Conservation (phyloP, 2,888 invertebrate genomes). For the Habroteleia sp. region DNA sequence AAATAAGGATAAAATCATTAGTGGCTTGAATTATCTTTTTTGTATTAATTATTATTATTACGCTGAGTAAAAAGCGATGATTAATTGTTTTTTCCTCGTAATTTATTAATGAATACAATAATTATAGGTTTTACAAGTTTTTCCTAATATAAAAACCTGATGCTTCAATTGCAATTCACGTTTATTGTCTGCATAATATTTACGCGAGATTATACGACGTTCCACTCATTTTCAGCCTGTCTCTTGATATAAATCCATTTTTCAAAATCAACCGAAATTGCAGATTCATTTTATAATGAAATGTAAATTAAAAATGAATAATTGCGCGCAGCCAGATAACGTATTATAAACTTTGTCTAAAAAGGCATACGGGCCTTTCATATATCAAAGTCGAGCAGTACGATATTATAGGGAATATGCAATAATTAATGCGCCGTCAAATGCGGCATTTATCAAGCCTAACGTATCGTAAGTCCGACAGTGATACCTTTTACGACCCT, state of each 20-base stretch:
- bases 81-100: too few relatives aligned
- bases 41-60: too few relatives aligned
- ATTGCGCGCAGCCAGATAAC: conserved; percentile 2
- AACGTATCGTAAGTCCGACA: conserved; percentile 30
- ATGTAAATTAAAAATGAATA: conserved; percentile 19
- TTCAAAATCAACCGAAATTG: conserved; percentile 9
- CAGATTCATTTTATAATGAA: conserved; percentile 7
- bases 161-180: too few relatives aligned
- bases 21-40: too few relatives aligned
- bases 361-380: conserved; percentile 11
- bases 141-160: too few relatives aligned
- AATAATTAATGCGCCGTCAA: conserved; percentile 32
- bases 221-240: too few relatives aligned
- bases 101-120: too few relatives aligned
- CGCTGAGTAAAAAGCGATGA: too few relatives aligned
- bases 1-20: too few relatives aligned
- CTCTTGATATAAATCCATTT: conserved; percentile 11
- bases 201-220: too few relatives aligned
- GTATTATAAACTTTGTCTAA: background rate
- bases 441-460: conserved; percentile 29
- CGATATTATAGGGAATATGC: conserved; percentile 20
- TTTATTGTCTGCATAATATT: too few relatives aligned
- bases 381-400: conserved; percentile 1
- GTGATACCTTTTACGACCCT: conserved; percentile 18
- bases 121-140: too few relatives aligned